phyloP scores from a whole-genome alignment of 2,113 vertebrate species.

The Triplophysa rosa region DNA sequence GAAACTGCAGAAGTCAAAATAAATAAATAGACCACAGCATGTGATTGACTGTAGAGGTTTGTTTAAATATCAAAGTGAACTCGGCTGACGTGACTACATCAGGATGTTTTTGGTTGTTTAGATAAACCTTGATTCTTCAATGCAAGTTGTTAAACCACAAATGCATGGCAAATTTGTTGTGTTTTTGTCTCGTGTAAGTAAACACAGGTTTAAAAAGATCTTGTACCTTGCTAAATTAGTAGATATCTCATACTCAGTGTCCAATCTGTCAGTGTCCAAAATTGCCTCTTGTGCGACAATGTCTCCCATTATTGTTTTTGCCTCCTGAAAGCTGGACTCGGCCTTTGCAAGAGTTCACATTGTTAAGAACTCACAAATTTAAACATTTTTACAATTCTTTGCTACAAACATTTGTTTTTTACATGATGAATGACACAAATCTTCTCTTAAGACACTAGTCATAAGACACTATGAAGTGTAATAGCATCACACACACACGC shows the following conservation, averaged over 20 bases:
- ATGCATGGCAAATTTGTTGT: too few relatives aligned
- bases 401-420: background rate
- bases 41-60: constrained; percentile 41
- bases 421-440: background rate
- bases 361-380: constrained; percentile 59
- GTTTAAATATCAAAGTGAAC: constrained; percentile 34
- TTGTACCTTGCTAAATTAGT: constrained; percentile 63
- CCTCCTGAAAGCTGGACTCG: constrained; percentile 57
- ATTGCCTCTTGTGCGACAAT: constrained; percentile 55
- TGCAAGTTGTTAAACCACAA: background rate
- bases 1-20: constrained; percentile 39
- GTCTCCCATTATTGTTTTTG: constrained; percentile 55
- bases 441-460: background rate
- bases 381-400: background rate
- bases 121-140: background rate
- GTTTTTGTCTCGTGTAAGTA: too few relatives aligned
- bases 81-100: background rate
- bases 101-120: background rate
- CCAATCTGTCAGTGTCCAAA: constrained; percentile 56
- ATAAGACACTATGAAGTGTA: background rate
- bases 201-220: background rate
- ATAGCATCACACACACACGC: background rate
- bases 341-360: constrained; percentile 58
- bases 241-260: constrained; percentile 60
- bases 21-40: constrained; percentile 63